These are phyloP conservation scores for Mungos mungo DNA, from an alignment of 2,113 vertebrate species.

Conservation along the genomic window DNA sequence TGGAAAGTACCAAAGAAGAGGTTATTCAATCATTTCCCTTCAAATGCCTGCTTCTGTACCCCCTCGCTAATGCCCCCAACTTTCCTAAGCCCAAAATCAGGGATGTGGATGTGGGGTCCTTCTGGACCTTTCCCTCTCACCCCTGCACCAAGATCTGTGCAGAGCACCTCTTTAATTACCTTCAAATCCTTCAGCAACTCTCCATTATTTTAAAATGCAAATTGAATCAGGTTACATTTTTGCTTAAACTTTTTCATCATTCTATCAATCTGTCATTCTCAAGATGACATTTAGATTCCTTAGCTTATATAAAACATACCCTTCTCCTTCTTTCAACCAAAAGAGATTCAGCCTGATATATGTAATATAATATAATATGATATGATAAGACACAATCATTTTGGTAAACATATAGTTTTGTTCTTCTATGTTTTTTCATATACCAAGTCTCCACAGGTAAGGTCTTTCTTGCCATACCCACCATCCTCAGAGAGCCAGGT, in stretches of 20 bases:
- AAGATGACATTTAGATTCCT: neutral
- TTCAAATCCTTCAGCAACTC: neutral
- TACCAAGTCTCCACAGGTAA: neutral
- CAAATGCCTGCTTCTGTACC: neutral
- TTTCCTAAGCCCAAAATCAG: accelerated
- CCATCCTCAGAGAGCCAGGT: neutral
- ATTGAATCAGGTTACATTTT: neutral
- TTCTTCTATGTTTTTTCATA: neutral
- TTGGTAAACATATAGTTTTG: neutral
- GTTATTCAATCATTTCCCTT: neutral
- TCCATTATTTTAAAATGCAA: neutral
- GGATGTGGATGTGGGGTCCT: accelerated
- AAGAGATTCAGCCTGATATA: neutral
- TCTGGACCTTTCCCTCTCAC: accelerated
- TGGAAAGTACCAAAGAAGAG: neutral
- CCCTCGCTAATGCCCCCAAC: neutral
- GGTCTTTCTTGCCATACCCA: neutral
- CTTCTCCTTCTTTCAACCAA: neutral
- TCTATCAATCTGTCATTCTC: neutral
- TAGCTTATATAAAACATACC: neutral
- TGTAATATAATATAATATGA: neutral
- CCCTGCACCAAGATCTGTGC: neutral
- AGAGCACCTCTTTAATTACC: neutral
- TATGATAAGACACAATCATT: too few relatives aligned
- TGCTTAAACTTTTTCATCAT: neutral